These are phyloP conservation scores for Acomys russatus DNA, from an alignment of 2,797 vertebrate species.

Conservation along the genomic window DNA sequence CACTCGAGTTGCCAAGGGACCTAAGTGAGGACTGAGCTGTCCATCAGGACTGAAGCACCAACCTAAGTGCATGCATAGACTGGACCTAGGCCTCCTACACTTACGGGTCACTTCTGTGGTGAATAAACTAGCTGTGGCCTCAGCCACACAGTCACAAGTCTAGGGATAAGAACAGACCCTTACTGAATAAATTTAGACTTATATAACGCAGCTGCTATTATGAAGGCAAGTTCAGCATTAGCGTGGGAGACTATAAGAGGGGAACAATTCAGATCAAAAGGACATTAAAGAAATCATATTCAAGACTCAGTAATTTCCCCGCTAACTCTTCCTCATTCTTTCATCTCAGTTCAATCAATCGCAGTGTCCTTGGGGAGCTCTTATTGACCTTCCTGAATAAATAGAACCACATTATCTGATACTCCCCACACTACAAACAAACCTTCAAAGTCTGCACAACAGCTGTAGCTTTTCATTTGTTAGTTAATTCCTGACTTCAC, in stretches of 20 bases:
- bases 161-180: background rate
- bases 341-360: slow-evolving; percentile 13
- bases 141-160: background rate
- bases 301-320: background rate
- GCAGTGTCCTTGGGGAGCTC: background rate
- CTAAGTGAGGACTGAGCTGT: too few species aligned
- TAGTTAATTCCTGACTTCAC: slow-evolving; percentile 40
- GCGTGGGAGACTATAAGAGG: background rate
- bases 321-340: slow-evolving; percentile 33
- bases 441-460: background rate
- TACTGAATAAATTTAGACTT: background rate
- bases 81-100: too few species aligned
- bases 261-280: slow-evolving; percentile 1
- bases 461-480: background rate
- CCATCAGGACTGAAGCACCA: too few species aligned
- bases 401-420: slow-evolving; percentile 5
- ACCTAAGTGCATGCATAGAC: too few species aligned
- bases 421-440: background rate
- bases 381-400: background rate
- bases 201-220: background rate
- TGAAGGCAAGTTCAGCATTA: background rate
- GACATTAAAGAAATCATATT: background rate
- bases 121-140: background rate
- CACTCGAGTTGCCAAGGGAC: too few species aligned
- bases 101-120: background rate